Percentiles rank a stretch among this genome's conserved stretches.
Conservation (phyloP, 2,797 vertebrate species). For the Brachyalestes nurse region DNA sequence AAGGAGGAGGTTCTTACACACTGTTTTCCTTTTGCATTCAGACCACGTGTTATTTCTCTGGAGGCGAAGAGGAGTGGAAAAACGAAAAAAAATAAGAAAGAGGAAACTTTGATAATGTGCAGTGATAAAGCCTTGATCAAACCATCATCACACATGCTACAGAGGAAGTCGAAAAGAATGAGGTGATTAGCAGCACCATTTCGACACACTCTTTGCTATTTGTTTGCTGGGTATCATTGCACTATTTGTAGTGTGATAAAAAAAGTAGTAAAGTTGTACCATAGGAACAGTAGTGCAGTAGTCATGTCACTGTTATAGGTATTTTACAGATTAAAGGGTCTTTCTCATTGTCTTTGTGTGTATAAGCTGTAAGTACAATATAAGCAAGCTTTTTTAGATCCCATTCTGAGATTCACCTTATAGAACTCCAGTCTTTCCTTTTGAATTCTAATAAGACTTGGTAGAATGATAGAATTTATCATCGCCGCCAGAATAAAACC, state of each 20-base stretch:
- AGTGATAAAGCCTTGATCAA: slow-evolving; percentile 63
- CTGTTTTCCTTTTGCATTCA: slow-evolving; percentile 63
- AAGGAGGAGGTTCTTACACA: slow-evolving; percentile 53
- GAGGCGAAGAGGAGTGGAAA: slow-evolving; percentile 40
- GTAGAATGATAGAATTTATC: no score
- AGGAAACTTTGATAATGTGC: slow-evolving; percentile 57
- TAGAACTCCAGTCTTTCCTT: background rate
- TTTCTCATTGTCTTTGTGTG: slow-evolving; percentile 26
- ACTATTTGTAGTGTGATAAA: slow-evolving; percentile 14
- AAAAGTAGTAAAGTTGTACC: background rate
- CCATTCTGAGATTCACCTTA: background rate
- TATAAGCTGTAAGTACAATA: no score
- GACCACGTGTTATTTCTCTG: slow-evolving; percentile 59
- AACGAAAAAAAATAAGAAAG: slow-evolving; percentile 31
- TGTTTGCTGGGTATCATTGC: background rate
- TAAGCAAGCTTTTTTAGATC: no score
- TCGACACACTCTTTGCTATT: slow-evolving; percentile 11
- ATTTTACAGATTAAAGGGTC: background rate
- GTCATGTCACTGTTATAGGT: background rate
- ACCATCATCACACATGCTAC: slow-evolving; percentile 41
- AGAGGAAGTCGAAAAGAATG: slow-evolving; percentile 45
- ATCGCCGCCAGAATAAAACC: no score
- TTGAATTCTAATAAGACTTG: background rate
- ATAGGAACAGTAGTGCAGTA: background rate
- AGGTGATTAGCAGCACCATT: slow-evolving; percentile 50